Evolutionary conservation across 2,888 invertebrate species (phyloP).

Genomic region (Lapara coniferarum): DNA sequence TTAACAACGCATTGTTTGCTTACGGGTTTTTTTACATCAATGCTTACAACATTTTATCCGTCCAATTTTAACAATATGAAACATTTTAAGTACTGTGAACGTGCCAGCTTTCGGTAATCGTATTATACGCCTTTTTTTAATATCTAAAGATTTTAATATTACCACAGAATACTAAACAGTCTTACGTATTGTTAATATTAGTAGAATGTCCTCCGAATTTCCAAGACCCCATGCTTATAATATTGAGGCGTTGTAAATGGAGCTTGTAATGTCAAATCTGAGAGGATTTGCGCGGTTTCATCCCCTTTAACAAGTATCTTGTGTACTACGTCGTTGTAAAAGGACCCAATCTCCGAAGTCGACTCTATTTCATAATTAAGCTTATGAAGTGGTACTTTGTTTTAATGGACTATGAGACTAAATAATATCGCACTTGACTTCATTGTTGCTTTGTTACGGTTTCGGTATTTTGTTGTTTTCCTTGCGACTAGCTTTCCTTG

Average conservation of each 20-base stretch:
- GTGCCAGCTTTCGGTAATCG: no score
- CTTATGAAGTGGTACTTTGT: not conserved
- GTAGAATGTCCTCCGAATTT: not conserved
- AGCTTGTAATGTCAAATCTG: constrained; percentile 31
- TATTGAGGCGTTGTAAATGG: not conserved
- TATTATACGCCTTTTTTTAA: no score
- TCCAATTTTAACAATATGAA: no score
- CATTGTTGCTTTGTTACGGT: not conserved
- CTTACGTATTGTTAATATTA: not conserved
- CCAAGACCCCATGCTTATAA: not conserved
- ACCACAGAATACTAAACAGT: no score
- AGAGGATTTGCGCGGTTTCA: constrained; percentile 40
- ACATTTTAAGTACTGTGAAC: no score
- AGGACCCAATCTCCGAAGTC: constrained; percentile 32
- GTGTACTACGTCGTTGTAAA: constrained; percentile 30
- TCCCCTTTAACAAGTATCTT: constrained; percentile 33
- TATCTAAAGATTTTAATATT: no score
- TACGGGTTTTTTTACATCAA: no score
- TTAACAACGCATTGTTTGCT: no score
- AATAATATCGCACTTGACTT: not conserved
- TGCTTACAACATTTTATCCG: no score
- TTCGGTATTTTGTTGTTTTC: not conserved
- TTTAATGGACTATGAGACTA: constrained; percentile 7
- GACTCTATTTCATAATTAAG: constrained; percentile 25
- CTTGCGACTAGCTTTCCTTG: not conserved